These are phyloP conservation scores for Dipus sagitta DNA, from an alignment of 2,797 vertebrate genomes.

Conservation along the genomic window DNA sequence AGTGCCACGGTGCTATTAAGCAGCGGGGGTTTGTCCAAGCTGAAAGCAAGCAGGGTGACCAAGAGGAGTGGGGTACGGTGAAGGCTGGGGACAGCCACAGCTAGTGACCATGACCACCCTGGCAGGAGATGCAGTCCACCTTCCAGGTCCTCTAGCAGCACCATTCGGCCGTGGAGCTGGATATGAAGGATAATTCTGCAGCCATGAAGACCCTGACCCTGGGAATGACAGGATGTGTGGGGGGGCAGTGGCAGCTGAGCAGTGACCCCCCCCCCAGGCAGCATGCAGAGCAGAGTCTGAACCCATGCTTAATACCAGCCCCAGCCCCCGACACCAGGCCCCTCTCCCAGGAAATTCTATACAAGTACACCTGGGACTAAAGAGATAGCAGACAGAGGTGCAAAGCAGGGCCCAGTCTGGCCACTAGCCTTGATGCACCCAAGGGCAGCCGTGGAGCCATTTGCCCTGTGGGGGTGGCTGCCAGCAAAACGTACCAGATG, in stretches of 20 bases:
- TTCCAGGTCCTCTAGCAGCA: accelerated
- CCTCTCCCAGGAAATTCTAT: too few relatives aligned
- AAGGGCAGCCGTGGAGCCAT: neutral
- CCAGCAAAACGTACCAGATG: neutral
- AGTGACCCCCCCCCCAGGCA: neutral
- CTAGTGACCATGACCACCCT: neutral
- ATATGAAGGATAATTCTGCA: too few relatives aligned
- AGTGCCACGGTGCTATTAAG: neutral
- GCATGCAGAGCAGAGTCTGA: neutral
- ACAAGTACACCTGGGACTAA: neutral
- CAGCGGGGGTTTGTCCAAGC: neutral
- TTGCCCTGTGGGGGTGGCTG: neutral
- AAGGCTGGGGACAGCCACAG: neutral
- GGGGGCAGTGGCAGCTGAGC: accelerated
- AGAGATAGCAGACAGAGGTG: neutral
- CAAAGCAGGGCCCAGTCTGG: neutral
- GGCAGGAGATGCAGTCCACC: neutral
- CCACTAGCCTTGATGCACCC: too few relatives aligned
- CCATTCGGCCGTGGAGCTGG: neutral
- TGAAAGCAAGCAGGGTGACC: neutral
- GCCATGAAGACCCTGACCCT: neutral
- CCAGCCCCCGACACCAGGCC: neutral
- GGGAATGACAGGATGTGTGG: neutral
- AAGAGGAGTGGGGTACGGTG: too few relatives aligned
- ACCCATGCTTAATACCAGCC: neutral